phyloP scores from a whole-genome alignment of 2,888 invertebrate species.

The Hylaea fasciaria region DNA sequence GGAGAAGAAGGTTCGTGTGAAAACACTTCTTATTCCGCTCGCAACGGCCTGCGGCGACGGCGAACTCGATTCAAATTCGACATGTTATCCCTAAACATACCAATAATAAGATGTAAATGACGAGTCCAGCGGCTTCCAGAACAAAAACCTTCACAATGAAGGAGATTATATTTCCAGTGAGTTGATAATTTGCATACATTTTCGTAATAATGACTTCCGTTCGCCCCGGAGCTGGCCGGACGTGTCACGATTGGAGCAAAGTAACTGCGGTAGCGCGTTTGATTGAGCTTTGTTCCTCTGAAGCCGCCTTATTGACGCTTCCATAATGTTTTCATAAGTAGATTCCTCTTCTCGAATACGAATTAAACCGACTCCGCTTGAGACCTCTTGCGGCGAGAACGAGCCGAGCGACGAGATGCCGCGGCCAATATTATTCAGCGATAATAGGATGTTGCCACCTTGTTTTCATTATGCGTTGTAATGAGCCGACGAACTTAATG shows the following conservation, averaged over 20 bases:
- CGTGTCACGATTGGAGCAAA: slow-evolving; percentile 63
- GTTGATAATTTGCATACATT: slow-evolving; percentile 78
- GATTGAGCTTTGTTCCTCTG: slow-evolving; percentile 45
- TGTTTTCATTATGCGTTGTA: slow-evolving; percentile 66
- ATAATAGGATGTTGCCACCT: slow-evolving; percentile 63
- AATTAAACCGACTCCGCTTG: slow-evolving; percentile 9
- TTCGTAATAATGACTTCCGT: slow-evolving; percentile 80
- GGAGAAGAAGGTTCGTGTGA: slow-evolving; percentile 60
- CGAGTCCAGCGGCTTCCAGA: slow-evolving; percentile 64
- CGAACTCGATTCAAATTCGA: slow-evolving; percentile 73
- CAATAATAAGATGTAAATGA: slow-evolving; percentile 81
- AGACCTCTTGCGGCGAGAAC: background rate
- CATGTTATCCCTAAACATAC: slow-evolving; percentile 74
- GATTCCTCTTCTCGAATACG: slow-evolving; percentile 24
- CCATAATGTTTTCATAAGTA: slow-evolving; percentile 36
- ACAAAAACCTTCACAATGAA: slow-evolving; percentile 66
- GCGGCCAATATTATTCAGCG: slow-evolving; percentile 57
- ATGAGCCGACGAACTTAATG: slow-evolving; percentile 64
- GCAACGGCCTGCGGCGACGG: slow-evolving; percentile 60
- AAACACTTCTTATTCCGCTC: slow-evolving; percentile 70
- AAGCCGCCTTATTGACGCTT: slow-evolving; percentile 40
- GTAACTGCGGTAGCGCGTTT: slow-evolving; percentile 53
- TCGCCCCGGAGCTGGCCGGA: slow-evolving; percentile 55
- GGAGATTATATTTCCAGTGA: slow-evolving; percentile 69
- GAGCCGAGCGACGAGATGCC: slow-evolving; percentile 8